Evolutionary conservation across 2,888 invertebrate species (phyloP).

Genomic region (Amblyjoppa fuscipennis): DNA sequence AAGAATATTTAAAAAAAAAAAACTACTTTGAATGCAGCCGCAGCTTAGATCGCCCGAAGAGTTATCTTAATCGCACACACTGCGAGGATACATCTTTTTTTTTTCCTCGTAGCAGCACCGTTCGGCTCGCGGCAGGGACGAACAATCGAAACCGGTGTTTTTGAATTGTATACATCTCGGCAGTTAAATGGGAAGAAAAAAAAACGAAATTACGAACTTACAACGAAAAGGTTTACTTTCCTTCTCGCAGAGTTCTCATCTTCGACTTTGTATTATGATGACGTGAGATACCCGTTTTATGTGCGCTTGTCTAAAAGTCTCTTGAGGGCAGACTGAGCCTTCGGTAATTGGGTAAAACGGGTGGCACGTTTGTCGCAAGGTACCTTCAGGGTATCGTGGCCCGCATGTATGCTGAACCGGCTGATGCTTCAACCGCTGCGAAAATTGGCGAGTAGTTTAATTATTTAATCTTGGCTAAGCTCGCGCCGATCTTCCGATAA

Average conservation of each 20-base stretch:
- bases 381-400: slow-evolving; percentile 33
- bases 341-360: slow-evolving; percentile 41
- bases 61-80: background rate
- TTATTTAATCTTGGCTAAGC: background rate
- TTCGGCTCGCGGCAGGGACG: slow-evolving; percentile 20
- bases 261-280: background rate
- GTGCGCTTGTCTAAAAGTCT: background rate
- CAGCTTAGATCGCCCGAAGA: background rate
- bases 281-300: background rate
- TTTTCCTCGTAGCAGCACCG: slow-evolving; percentile 12
- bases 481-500: slow-evolving; percentile 32
- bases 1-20: background rate
- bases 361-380: slow-evolving; percentile 47
- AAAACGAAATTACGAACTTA: background rate
- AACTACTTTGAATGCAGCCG: background rate
- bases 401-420: slow-evolving; percentile 3
- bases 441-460: slow-evolving; percentile 51
- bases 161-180: slow-evolving; percentile 28
- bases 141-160: slow-evolving; percentile 16
- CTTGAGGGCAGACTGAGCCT: background rate
- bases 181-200: slow-evolving; percentile 10
- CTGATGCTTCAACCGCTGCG: slow-evolving; percentile 29
- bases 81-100: slow-evolving; percentile 7
- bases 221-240: background rate
- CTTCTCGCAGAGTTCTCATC: background rate